Evolutionary conservation across 2,888 invertebrate species (phyloP).

Genomic region (Hydroisotoma schaefferi): DNA sequence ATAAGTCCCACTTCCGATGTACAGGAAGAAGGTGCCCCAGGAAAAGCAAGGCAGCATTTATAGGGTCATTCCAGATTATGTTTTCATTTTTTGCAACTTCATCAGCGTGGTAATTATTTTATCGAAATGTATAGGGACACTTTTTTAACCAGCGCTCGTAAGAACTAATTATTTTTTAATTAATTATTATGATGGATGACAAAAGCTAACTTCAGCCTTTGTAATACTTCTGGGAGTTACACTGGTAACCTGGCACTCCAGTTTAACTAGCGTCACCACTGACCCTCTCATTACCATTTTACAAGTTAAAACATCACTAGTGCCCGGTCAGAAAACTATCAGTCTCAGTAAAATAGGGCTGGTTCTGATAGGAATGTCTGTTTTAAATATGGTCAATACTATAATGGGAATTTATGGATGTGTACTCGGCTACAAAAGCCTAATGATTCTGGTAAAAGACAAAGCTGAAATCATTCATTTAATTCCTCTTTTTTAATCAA

Average conservation of each 20-base stretch:
- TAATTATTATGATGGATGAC: too few species aligned
- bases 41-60: too few species aligned
- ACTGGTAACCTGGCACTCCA: constrained; percentile 22
- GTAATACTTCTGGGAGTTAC: constrained; percentile 21
- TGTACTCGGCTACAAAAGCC: not conserved
- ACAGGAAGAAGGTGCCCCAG: too few species aligned
- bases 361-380: not conserved
- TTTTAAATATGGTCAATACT: constrained; percentile 3
- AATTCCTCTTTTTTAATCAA: too few species aligned
- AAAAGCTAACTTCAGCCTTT: not conserved
- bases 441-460: constrained; percentile 1
- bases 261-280: not conserved
- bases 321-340: not conserved
- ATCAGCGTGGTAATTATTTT: not conserved
- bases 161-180: too few species aligned
- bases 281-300: not conserved
- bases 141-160: too few species aligned
- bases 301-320: not conserved
- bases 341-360: not conserved
- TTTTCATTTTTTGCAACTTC: not conserved
- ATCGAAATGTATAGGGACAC: not conserved
- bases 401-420: not conserved
- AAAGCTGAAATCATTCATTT: too few species aligned
- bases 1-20: too few species aligned
- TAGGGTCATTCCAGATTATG: not conserved